phyloP scores from a whole-genome alignment of 2,888 invertebrate species.

The Antheraea yamamai region DNA sequence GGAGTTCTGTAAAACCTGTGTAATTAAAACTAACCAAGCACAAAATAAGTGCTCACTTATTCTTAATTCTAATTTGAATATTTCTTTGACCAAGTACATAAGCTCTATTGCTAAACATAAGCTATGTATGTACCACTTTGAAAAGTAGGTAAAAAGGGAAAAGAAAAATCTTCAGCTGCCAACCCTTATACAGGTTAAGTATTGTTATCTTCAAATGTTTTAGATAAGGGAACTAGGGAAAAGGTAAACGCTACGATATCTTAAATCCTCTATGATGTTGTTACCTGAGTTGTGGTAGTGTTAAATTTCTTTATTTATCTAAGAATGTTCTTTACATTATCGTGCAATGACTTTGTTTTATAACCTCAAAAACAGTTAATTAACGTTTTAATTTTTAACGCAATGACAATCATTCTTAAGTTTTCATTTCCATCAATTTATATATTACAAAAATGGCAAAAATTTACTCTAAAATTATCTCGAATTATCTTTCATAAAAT shows the following conservation, averaged over 20 bases:
- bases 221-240: not conserved
- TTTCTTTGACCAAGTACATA: not conserved
- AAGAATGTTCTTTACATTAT: not conserved
- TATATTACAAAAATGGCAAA: not conserved
- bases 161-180: not conserved
- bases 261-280: not conserved
- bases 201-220: not conserved
- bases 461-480: not conserved
- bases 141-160: not conserved
- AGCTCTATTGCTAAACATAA: not conserved
- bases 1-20: not conserved
- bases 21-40: not conserved
- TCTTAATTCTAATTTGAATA: not conserved
- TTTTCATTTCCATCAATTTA: not conserved
- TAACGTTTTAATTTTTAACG: too few relatives aligned
- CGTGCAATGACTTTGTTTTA: too few relatives aligned
- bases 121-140: not conserved
- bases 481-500: not conserved
- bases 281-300: not conserved
- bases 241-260: not conserved
- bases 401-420: not conserved
- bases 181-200: slow-evolving; percentile 1
- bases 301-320: not conserved
- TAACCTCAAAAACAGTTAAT: too few relatives aligned
- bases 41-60: not conserved